A percentile compares a stretch with the other conserved stretches of the same genome.
Evolutionary conservation across 2,797 vertebrate genomes (phyloP).

Genomic region (Simalia tracyae): DNA sequence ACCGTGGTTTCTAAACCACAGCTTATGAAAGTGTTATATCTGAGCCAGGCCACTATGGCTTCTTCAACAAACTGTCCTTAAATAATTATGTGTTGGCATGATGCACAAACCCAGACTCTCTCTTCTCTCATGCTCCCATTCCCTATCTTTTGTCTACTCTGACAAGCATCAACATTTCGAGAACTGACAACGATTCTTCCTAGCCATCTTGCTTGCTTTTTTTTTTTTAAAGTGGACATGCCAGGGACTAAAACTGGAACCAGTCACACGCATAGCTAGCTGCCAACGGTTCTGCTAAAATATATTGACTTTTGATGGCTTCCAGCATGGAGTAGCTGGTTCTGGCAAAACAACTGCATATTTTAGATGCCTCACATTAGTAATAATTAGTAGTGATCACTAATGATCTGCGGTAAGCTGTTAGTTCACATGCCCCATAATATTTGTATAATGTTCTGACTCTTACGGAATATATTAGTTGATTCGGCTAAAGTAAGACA

Average conservation of each 20-base stretch:
- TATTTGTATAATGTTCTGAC: neutral
- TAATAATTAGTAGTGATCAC: neutral
- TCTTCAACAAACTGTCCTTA: neutral
- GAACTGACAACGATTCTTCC: neutral
- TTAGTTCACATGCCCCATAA: neutral
- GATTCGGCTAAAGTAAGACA: slow-evolving; percentile 48
- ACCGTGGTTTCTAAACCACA: neutral
- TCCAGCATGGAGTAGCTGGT: neutral
- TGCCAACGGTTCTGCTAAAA: neutral
- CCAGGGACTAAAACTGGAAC: neutral
- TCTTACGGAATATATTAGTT: slow-evolving; percentile 43
- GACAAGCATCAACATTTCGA: neutral
- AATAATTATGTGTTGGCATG: neutral
- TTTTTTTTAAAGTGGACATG: neutral
- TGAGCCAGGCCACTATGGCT: neutral
- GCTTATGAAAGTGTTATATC: neutral
- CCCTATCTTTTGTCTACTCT: neutral
- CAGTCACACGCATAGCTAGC: neutral
- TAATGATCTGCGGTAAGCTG: neutral
- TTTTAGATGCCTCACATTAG: neutral
- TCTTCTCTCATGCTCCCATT: neutral
- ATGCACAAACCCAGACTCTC: neutral
- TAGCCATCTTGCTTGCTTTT: neutral
- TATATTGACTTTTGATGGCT: neutral
- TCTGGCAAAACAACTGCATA: neutral